phyloP scores from a whole-genome alignment of 2,888 invertebrate genomes.

The Brachycybe producta region DNA sequence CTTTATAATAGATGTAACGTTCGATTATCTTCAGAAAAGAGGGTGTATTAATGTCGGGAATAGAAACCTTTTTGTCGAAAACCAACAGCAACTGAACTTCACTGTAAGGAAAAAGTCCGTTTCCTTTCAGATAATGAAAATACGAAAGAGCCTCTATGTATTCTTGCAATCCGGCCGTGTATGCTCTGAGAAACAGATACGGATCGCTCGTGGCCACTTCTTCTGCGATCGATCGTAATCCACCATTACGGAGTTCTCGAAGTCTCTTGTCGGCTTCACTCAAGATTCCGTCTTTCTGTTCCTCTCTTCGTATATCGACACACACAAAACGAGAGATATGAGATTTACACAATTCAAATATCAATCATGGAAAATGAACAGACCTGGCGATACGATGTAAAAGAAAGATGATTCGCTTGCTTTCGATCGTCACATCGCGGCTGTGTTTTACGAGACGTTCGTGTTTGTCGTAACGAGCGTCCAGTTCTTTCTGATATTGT shows the following conservation, averaged over 20 bases:
- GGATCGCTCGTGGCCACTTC: conserved; percentile 60
- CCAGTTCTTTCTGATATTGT: conserved; percentile 36
- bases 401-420: conserved; percentile 75
- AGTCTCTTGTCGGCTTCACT: conserved; percentile 54
- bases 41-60: too few species aligned
- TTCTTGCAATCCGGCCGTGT: conserved; percentile 57
- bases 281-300: conserved; percentile 43
- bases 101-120: conserved; percentile 46
- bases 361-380: conserved; percentile 24
- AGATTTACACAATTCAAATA: neutral
- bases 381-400: conserved; percentile 59
- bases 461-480: conserved; percentile 64
- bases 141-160: conserved; percentile 74
- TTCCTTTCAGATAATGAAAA: conserved; percentile 51
- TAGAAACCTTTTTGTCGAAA: neutral
- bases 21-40: too few species aligned
- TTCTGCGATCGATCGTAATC: conserved; percentile 53
- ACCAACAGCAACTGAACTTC: conserved; percentile 36
- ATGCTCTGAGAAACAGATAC: conserved; percentile 53
- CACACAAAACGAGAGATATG: too few species aligned
- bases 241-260: conserved; percentile 44
- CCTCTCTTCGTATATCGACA: too few species aligned
- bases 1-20: too few species aligned
- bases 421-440: conserved; percentile 75
- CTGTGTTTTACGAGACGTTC: conserved; percentile 69